Percentiles rank a stretch among this genome's conserved stretches.
Evolutionary conservation across 2,888 invertebrate genomes (phyloP).

Genomic region (Clivina fossor): DNA sequence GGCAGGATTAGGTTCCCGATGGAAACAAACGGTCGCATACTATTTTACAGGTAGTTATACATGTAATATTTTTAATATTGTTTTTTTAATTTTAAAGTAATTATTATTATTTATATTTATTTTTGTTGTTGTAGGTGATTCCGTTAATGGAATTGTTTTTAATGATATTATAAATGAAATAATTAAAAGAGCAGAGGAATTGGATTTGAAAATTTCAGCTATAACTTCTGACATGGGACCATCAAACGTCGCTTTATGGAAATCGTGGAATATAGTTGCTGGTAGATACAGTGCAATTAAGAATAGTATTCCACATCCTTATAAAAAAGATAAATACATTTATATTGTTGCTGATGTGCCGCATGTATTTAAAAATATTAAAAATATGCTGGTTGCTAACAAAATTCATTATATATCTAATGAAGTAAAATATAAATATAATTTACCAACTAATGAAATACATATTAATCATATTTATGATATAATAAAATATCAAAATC

Average conservation of each 20-base stretch:
- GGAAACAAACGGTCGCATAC: slow-evolving; percentile 33
- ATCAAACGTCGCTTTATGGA: slow-evolving; percentile 40
- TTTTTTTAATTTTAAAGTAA: no score
- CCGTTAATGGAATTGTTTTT: slow-evolving; percentile 14
- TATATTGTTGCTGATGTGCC: slow-evolving; percentile 16
- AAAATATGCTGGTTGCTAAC: slow-evolving; percentile 16
- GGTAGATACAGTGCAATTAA: slow-evolving; percentile 35
- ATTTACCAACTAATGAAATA: slow-evolving; percentile 33
- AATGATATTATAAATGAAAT: slow-evolving; percentile 12
- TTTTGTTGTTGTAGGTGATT: no score
- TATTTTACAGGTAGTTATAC: slow-evolving; percentile 17
- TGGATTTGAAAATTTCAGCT: slow-evolving; percentile 36
- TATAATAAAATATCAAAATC: slow-evolving; percentile 30
- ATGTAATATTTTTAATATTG: background rate
- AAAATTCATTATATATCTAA: slow-evolving; percentile 6
- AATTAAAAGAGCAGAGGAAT: slow-evolving; percentile 14
- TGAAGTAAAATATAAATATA: slow-evolving; percentile 6
- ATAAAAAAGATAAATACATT: slow-evolving; percentile 11
- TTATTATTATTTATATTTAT: no score
- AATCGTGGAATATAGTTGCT: slow-evolving; percentile 2
- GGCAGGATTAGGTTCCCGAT: slow-evolving; percentile 20
- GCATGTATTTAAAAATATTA: slow-evolving; percentile 29
- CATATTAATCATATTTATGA: slow-evolving; percentile 35
- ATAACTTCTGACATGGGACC: slow-evolving; percentile 43
- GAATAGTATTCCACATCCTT: slow-evolving; percentile 8